Conservation (phyloP, 2,797 vertebrate species). For the Mus spretus region DNA sequence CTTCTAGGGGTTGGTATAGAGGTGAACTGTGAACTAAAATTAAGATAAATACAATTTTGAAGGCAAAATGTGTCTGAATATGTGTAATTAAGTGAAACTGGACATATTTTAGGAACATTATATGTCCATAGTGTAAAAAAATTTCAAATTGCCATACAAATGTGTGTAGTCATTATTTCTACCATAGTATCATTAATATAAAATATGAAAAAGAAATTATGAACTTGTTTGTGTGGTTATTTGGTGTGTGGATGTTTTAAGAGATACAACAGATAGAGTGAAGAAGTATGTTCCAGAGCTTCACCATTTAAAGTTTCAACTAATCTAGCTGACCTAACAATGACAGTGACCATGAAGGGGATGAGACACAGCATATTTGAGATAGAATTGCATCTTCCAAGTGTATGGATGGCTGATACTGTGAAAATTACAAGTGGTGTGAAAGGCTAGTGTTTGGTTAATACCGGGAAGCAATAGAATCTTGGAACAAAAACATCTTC, state of each 20-base stretch:
- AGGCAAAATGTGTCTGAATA: not conserved
- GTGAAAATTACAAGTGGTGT: not conserved
- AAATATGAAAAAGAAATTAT: not conserved
- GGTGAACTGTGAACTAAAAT: slow-evolving; percentile 10
- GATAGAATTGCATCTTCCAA: not conserved
- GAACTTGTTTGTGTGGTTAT: not conserved
- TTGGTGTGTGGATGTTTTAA: not conserved
- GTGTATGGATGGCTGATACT: not conserved
- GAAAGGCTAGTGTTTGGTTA: not conserved
- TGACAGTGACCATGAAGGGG: not conserved
- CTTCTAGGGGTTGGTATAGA: not conserved
- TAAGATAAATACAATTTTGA: not conserved
- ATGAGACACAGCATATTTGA: not conserved
- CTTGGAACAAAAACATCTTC: not conserved
- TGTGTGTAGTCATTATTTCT: not conserved
- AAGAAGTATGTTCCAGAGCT: not conserved
- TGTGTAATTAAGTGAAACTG: not conserved
- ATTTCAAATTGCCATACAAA: not conserved
- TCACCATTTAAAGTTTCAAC: not conserved
- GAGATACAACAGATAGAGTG: not conserved
- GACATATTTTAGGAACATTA: not conserved
- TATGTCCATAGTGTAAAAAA: not conserved
- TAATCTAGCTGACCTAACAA: not conserved
- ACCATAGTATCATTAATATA: not conserved
- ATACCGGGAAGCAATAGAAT: not conserved